Conservation (phyloP, 2,113 vertebrate species). For the Apodemus speciosus region DNA sequence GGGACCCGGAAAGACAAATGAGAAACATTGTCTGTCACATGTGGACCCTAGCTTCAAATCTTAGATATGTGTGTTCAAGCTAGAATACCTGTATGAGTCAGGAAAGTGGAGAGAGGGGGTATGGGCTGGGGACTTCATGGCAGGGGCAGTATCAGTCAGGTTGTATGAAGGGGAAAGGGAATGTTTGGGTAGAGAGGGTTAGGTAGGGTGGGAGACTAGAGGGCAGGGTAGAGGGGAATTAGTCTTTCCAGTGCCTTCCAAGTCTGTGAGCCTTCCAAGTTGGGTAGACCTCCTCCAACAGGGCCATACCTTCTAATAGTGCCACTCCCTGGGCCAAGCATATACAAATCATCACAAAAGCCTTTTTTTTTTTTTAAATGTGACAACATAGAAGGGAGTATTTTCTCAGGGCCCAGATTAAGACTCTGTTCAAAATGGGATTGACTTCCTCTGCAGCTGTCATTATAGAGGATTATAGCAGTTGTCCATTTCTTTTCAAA, state of each 20-base stretch:
- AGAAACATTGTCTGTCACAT: not conserved
- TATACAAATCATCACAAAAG: too few relatives aligned
- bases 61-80: not conserved
- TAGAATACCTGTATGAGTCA: not conserved
- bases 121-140: too few relatives aligned
- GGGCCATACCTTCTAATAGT: too few relatives aligned
- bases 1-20: not conserved
- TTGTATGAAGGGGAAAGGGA: not conserved
- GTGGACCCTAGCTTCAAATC: not conserved
- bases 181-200: not conserved
- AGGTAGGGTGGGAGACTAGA: not conserved
- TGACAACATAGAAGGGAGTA: not conserved
- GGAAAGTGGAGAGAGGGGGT: not conserved
- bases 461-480: not conserved
- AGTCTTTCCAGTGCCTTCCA: too few relatives aligned
- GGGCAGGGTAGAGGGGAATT: not conserved
- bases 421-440: not conserved
- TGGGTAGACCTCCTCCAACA: too few relatives aligned
- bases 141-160: not conserved
- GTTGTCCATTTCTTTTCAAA: not conserved
- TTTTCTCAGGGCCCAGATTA: not conserved
- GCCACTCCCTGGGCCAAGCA: too few relatives aligned
- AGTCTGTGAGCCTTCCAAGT: too few relatives aligned
- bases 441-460: not conserved
- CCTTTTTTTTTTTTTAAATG: conserved; percentile 5